Conservation (phyloP, 2,797 vertebrate species). For the Neosalanx taihuensis region DNA sequence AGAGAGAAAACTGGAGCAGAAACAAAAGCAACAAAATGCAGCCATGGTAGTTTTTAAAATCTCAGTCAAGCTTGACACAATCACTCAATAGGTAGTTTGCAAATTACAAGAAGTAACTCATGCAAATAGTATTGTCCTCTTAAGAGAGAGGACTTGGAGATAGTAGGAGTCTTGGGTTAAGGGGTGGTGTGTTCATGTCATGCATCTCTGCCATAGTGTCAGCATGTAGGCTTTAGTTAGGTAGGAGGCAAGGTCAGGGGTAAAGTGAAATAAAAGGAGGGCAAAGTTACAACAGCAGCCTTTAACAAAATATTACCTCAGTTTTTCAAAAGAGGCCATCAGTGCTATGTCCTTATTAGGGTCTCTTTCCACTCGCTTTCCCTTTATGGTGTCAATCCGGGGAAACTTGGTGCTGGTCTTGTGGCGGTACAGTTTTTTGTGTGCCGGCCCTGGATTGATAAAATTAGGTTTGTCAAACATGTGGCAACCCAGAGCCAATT, state of each 20-base stretch:
- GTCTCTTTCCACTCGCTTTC: slow-evolving; percentile 89
- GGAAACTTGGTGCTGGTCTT: slow-evolving; percentile 98
- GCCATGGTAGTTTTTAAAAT: slow-evolving; percentile 90
- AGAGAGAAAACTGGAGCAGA: slow-evolving; percentile 80
- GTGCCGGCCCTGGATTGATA: slow-evolving; percentile 93
- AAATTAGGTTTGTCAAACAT: slow-evolving; percentile 97
- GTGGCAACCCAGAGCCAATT: slow-evolving; percentile 83
- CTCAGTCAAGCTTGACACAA: slow-evolving; percentile 94
- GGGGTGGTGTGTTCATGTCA: slow-evolving; percentile 84
- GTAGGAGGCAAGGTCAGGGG: slow-evolving; percentile 76
- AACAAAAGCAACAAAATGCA: slow-evolving; percentile 93
- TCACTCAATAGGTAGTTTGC: slow-evolving; percentile 97
- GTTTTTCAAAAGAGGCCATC: slow-evolving; percentile 99
- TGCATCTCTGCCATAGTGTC: slow-evolving; percentile 92
- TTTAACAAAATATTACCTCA: slow-evolving; percentile 99
- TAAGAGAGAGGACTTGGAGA: slow-evolving; percentile 71
- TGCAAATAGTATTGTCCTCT: slow-evolving; percentile 88
- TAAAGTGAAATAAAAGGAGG: slow-evolving; percentile 68
- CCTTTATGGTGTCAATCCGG: slow-evolving; percentile 96
- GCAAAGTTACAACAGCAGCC: slow-evolving; percentile 86
- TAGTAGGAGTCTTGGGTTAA: slow-evolving; percentile 63
- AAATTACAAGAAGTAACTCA: slow-evolving; percentile 92
- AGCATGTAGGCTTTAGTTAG: slow-evolving; percentile 86
- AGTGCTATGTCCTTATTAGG: slow-evolving; percentile 94
- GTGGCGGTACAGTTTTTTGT: slow-evolving; percentile 99